Base-by-base conservation (phyloP, 92 coral and sea anemone species). In the Paragorgia papillata region DNA sequence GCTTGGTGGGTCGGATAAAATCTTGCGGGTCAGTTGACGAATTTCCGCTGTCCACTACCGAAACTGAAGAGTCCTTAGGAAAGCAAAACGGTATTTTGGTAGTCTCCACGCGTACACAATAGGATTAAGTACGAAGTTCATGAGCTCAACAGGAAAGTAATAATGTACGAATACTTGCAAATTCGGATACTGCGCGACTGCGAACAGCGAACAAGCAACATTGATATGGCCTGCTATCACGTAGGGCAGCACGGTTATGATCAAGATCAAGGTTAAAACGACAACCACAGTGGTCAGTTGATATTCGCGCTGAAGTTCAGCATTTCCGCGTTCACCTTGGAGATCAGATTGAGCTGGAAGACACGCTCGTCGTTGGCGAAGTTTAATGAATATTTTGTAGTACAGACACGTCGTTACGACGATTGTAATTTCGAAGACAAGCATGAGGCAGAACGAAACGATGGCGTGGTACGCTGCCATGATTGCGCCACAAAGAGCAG, bases 311-410 rank as follows among this genome's bases (percentile, higher is more conserved):
- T 53, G 26, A 15, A 70, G 57, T 13, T 70, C 77, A 17, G 30
- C 29, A 48, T 50, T 70, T 15, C 77, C 48, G 28, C 34, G 62
- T 26, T 9, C 21, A 30, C 77, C 49, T 37, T 4, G 6, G 43
- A 10, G 10, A 19, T n/a, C 53, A 4, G 53, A 18, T 34, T 70
- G 77, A 12, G 49, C 31, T 17, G 77, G 62, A 43, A 70, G 63
- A 33, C 46, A 53, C 18, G 25, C 48, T 21, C 63, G 32, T 14
- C 77, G 77, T 31, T 70, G 61, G 0, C 25, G 43, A 26, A 70
- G 77, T 32, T 70, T 70, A 14, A 70, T 31, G 49, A 70, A 70
- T 48, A 70, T 54, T 70, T 70, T 70, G 63, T 54, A 70, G 50
- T 70, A 70, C 0, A 70, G 49, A 33, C 51, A 28, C 9, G 61